A percentile compares a stretch with the other conserved stretches of the same genome.
phyloP scores from a whole-genome alignment of 2,888 invertebrate genomes.

The Yponomeuta sedellus region DNA sequence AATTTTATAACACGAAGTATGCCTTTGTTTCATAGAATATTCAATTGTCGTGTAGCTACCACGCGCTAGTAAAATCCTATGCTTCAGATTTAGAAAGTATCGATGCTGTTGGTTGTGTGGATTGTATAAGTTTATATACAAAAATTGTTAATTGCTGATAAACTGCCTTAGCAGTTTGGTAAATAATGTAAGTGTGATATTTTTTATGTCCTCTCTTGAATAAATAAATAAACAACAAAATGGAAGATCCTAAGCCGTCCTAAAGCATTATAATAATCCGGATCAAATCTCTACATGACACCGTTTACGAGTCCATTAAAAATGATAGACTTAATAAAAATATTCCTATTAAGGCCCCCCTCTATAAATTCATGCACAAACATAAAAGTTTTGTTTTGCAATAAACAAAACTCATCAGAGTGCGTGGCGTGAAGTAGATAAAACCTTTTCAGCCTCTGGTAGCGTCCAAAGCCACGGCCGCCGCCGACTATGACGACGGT shows the following conservation, averaged over 20 bases:
- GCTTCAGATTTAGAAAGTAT: too few species aligned
- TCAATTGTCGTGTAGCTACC: too few species aligned
- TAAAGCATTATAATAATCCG: neutral
- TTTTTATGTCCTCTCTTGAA: too few species aligned
- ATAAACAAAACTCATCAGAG: constrained; percentile 60
- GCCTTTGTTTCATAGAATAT: too few species aligned
- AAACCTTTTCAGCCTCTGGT: constrained; percentile 34
- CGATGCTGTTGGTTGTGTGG: too few species aligned
- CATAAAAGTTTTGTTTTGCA: constrained; percentile 28
- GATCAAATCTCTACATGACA: neutral
- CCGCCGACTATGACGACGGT: constrained; percentile 67
- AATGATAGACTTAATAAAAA: constrained; percentile 44
- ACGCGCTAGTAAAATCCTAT: too few species aligned
- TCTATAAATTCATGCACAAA: constrained; percentile 13
- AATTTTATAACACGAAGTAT: too few species aligned
- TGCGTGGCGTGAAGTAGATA: constrained; percentile 62
- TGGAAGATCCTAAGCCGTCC: neutral
- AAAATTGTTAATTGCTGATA: too few species aligned
- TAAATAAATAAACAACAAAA: neutral
- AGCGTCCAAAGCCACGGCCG: neutral
- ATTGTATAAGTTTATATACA: too few species aligned
- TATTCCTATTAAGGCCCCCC: constrained; percentile 23
- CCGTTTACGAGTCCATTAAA: constrained; percentile 39
- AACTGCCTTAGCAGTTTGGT: too few species aligned
- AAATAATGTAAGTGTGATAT: too few species aligned